phyloP scores from a whole-genome alignment of 2,113 vertebrate genomes.

The Bubo scandiacus region DNA sequence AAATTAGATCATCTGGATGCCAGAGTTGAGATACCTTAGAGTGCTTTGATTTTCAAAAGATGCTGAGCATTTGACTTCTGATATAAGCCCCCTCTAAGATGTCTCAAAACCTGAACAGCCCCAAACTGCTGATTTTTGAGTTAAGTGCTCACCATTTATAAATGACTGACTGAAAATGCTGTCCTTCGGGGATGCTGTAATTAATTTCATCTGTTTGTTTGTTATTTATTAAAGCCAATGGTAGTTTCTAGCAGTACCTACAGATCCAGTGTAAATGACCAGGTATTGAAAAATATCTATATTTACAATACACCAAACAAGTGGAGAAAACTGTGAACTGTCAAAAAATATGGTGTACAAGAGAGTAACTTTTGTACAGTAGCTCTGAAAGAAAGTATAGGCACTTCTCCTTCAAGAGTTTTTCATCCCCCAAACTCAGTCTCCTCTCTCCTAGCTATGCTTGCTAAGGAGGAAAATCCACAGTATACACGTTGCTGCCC shows the following conservation, averaged over 20 bases:
- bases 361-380: background rate
- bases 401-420: constrained; percentile 49
- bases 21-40: background rate
- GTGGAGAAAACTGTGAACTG: background rate
- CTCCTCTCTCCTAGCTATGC: background rate
- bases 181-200: background rate
- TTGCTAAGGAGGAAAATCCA: background rate
- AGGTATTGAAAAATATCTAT: background rate
- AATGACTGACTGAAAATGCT: background rate
- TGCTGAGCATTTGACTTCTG: background rate
- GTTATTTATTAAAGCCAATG: background rate
- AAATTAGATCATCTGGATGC: background rate
- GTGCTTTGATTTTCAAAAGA: background rate
- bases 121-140: background rate
- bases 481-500: fast-evolving
- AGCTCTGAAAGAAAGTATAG: constrained; percentile 33
- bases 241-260: background rate
- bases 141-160: background rate
- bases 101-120: background rate
- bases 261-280: background rate
- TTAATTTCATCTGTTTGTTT: background rate
- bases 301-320: background rate
- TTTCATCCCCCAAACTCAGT: background rate
- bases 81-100: background rate
- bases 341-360: background rate